phyloP scores from a whole-genome alignment of 2,113 vertebrate species.

The Pseudorasbora parva region DNA sequence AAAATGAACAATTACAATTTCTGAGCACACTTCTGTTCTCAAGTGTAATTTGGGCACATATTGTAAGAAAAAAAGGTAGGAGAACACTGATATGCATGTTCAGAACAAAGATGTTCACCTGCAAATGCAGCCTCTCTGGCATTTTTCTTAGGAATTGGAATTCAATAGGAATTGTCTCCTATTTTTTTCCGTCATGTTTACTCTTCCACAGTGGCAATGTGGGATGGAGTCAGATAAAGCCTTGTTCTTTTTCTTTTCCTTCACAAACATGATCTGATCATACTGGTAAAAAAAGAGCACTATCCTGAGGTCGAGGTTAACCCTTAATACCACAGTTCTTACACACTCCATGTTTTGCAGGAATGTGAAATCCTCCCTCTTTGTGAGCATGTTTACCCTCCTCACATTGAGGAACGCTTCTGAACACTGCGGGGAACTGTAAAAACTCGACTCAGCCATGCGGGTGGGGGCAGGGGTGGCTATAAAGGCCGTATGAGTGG shows the following conservation, averaged over 20 bases:
- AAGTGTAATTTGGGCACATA: neutral
- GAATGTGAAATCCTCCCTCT: slow-evolving; percentile 30
- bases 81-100: neutral
- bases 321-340: neutral
- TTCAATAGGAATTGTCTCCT: too few species aligned
- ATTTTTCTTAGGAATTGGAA: too few species aligned
- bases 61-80: neutral
- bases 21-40: neutral
- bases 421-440: neutral
- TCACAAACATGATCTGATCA: slow-evolving; percentile 10
- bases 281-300: slow-evolving; percentile 9
- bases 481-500: slow-evolving; percentile 49
- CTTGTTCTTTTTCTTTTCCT: slow-evolving; percentile 35
- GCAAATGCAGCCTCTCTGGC: neutral
- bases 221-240: slow-evolving; percentile 36
- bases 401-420: slow-evolving; percentile 11
- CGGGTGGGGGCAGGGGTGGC: slow-evolving; percentile 8
- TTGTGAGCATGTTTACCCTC: slow-evolving; percentile 17
- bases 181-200: neutral
- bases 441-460: slow-evolving; percentile 39
- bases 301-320: neutral
- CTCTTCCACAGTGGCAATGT: neutral
- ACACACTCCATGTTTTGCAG: slow-evolving; percentile 10
- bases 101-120: slow-evolving; percentile 10
- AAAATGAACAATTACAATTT: neutral